Percentiles rank a stretch among this genome's conserved stretches.
Evolutionary conservation across 2,888 invertebrate genomes (phyloP).

Genomic region (Trichogramma dendrolimi): DNA sequence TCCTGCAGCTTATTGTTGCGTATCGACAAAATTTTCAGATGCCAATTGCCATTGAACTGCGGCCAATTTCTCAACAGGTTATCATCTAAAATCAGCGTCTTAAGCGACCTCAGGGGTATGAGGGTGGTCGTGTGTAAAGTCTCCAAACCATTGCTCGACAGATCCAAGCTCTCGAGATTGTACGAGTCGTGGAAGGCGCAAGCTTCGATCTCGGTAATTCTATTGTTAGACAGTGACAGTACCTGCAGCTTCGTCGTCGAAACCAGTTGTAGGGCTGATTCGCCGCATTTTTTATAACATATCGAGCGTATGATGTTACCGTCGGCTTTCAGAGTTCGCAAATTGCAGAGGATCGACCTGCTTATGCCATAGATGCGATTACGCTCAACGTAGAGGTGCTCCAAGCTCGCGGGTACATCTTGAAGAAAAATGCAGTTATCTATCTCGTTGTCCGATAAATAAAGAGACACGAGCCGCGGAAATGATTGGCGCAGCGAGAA

Average conservation of each 20-base stretch:
- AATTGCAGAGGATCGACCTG: constrained; percentile 26
- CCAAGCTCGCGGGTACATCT: constrained; percentile 32
- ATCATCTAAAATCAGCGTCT: constrained; percentile 15
- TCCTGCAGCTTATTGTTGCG: constrained; percentile 28
- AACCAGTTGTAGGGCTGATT: constrained; percentile 28
- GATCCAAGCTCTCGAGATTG: constrained; percentile 30
- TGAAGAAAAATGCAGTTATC: constrained; percentile 32
- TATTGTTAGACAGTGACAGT: constrained; percentile 37
- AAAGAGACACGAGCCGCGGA: constrained; percentile 37
- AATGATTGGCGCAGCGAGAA: constrained; percentile 33
- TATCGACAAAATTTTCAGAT: constrained; percentile 19
- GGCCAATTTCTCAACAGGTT: constrained; percentile 30
- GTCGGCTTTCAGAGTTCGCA: constrained; percentile 35
- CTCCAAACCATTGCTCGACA: constrained; percentile 32
- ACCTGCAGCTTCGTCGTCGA: constrained; percentile 32
- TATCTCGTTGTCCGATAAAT: constrained; percentile 38
- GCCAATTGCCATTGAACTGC: constrained; percentile 6
- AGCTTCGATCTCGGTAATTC: constrained; percentile 28
- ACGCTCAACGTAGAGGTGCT: constrained; percentile 36
- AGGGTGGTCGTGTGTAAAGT: constrained; percentile 28
- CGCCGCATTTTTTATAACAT: constrained; percentile 33
- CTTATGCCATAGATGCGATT: constrained; percentile 34
- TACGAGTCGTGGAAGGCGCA: constrained; percentile 31
- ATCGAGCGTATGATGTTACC: constrained; percentile 34
- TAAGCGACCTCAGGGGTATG: constrained; percentile 7